phyloP scores from a whole-genome alignment of 1,140 invertebrate species.

The Proctacanthus coquilletti region DNA sequence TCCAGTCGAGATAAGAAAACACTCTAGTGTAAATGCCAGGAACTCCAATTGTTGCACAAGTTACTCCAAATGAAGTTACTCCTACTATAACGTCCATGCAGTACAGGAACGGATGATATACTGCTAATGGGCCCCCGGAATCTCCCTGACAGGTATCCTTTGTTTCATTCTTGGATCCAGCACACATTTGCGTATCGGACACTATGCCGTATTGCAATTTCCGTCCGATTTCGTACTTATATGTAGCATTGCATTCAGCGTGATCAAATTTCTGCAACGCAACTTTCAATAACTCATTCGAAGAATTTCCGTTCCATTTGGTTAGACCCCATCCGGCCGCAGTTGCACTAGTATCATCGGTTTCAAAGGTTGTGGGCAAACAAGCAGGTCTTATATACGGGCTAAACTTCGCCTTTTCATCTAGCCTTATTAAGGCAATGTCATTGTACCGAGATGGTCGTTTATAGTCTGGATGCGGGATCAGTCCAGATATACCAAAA shows the following conservation, averaged over 20 bases:
- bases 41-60: conserved; percentile 12
- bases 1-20: conserved; percentile 19
- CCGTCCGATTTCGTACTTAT: conserved; percentile 16
- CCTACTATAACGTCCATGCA: conserved; percentile 25
- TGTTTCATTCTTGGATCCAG: conserved; percentile 35
- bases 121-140: conserved; percentile 21
- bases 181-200: conserved; percentile 43
- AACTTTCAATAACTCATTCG: conserved; percentile 35
- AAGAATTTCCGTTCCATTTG: conserved; percentile 24
- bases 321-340: conserved; percentile 32
- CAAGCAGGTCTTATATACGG: conserved; percentile 38
- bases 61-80: conserved; percentile 17
- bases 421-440: conserved; percentile 32
- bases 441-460: conserved; percentile 32
- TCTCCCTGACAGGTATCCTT: conserved; percentile 31
- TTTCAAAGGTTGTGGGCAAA: conserved; percentile 18
- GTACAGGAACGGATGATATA: conserved; percentile 14
- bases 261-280: conserved; percentile 20
- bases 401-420: conserved; percentile 28
- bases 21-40: conserved; percentile 23
- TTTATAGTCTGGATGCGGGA: conserved; percentile 32
- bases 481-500: conserved; percentile 21
- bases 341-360: conserved; percentile 10
- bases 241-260: conserved; percentile 15
- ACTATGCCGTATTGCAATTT: conserved; percentile 32